Percentiles rank a stretch among this genome's conserved stretches.
These are phyloP conservation scores for Metalampra italica DNA, from an alignment of 2,888 invertebrate genomes.

Conservation along the genomic window DNA sequence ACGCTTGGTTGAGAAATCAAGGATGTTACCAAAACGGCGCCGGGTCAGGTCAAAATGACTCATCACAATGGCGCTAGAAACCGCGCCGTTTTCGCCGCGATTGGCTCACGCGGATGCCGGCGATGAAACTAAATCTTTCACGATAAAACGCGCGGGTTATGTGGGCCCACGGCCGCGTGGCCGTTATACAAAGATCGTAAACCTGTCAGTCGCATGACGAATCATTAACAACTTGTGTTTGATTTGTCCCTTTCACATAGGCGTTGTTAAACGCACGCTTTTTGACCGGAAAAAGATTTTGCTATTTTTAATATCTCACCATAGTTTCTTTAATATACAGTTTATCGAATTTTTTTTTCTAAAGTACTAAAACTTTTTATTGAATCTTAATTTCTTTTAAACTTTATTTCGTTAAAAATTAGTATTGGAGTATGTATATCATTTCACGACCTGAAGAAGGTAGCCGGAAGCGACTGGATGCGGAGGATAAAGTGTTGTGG, in stretches of 20 bases:
- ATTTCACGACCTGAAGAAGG: no score
- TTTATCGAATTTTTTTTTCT: no score
- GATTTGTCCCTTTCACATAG: constrained; percentile 10
- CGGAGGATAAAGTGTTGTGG: no score
- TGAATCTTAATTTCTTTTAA: no score
- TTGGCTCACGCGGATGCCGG: constrained; percentile 4
- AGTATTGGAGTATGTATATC: no score
- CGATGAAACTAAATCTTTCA: constrained; percentile 10
- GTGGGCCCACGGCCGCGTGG: background rate
- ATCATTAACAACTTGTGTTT: constrained; percentile 28
- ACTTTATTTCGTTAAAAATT: no score
- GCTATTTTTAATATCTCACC: background rate
- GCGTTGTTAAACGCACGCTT: background rate
- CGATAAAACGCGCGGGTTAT: constrained; percentile 10
- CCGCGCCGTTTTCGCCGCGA: constrained; percentile 7
- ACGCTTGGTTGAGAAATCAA: background rate
- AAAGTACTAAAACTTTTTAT: no score
- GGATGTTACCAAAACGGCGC: constrained; percentile 9
- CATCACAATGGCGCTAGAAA: background rate
- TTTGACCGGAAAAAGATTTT: no score
- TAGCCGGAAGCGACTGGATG: no score
- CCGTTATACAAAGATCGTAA: constrained; percentile 25
- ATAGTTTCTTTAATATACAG: no score
- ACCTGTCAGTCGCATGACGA: constrained; percentile 37
- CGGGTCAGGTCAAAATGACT: constrained; percentile 3